These are phyloP conservation scores for Rhinoraja longicauda DNA, from an alignment of 2,797 vertebrate species.

Conservation along the genomic window DNA sequence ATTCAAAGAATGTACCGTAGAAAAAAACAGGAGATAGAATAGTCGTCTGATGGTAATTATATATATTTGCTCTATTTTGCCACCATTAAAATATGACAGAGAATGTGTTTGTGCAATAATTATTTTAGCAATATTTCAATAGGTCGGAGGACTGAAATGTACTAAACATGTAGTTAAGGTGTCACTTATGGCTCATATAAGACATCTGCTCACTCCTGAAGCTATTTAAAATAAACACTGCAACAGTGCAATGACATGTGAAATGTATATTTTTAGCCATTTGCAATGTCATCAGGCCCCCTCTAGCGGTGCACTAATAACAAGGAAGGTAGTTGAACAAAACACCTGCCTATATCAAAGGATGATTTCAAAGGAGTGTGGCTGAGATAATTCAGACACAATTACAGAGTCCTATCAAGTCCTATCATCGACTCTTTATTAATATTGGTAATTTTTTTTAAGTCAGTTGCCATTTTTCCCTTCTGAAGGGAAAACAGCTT, in stretches of 20 bases:
- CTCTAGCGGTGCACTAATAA: constrained; percentile 24
- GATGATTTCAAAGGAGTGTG: too few species aligned
- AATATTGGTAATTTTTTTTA: too few species aligned
- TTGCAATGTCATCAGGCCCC: constrained; percentile 25
- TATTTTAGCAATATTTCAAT: not conserved
- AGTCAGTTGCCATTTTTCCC: too few species aligned
- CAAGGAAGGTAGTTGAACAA: not conserved
- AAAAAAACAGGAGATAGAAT: not conserved
- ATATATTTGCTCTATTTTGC: not conserved
- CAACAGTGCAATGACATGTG: not conserved
- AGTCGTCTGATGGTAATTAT: not conserved
- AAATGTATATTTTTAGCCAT: not conserved
- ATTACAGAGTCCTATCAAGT: too few species aligned
- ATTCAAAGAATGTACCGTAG: too few species aligned
- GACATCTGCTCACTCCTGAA: not conserved
- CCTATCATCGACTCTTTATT: too few species aligned
- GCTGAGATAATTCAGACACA: too few species aligned
- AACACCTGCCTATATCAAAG: not conserved
- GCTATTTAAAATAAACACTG: not conserved
- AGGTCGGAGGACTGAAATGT: not conserved
- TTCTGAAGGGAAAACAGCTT: too few species aligned
- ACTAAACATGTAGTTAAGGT: not conserved
- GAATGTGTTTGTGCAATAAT: not conserved
- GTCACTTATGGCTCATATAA: not conserved
- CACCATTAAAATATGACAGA: not conserved